Evolutionary conservation across 35 echinoderm and acorn worm species (phyloP), one percentile per base, ranked within the genome.

Genomic region (Apostichopus californicus): DNA sequence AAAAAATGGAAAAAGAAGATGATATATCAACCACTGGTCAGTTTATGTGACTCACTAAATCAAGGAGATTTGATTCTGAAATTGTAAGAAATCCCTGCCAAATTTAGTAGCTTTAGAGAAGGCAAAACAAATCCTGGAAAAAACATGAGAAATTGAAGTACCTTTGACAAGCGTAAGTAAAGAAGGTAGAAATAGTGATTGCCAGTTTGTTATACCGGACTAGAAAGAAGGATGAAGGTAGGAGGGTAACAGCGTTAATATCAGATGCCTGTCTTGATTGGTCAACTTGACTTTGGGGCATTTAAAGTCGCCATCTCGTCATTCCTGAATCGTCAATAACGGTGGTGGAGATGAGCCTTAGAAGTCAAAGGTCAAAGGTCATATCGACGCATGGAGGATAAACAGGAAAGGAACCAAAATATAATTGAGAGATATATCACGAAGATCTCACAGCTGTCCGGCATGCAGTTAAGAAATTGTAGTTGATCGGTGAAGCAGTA

Each of bases 1-100:
- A 55, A 60, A n/a, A 85, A 58, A 20, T n/a, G 55, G 54, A 5
- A 15, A 85, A 59, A 85, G 20, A 83, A 83, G 10, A 61, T 61
- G 12, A 61, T 61, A 61, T 61, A 61, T 55, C 52, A 81, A 83
- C 80, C 55, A 46, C 18, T 83, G 80, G 80, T 83, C 80, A 83
- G 13, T 83, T 5, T 34, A 14, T 81, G 24, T 81, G 34, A 83
- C 55, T 83, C 64, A 68, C 11, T 46, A 46, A 46, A 46, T 46
- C 34, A 68, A 14, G 64, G 64, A 68, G 64, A 68, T 68, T 68
- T 68, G 18, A 68, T 68, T 68, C 64, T 11, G 64, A 68, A 46
- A 46, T 46, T 46, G 34, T 46, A 46, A 46, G 34, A 46, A 46
- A 46, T 46, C 34, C 34, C 64, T 18, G 64, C 18, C 64, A 68